phyloP scores from a whole-genome alignment of 2,888 invertebrate species.

The Bugula neritina region DNA sequence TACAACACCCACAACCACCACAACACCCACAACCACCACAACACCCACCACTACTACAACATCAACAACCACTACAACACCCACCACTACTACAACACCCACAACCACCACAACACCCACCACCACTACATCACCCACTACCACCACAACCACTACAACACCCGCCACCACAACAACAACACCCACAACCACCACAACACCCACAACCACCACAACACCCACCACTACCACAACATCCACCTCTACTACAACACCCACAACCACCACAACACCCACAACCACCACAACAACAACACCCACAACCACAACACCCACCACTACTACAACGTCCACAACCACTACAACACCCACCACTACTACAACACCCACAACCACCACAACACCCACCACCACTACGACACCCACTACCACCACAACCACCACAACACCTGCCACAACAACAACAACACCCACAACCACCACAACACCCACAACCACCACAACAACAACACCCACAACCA shows the following conservation, averaged over 20 bases:
- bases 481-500: not conserved
- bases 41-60: not conserved
- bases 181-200: not conserved
- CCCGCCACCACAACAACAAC: not conserved
- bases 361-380: not conserved
- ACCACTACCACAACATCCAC: not conserved
- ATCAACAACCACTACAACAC: not conserved
- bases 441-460: constrained; percentile 1
- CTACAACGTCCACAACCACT: not conserved
- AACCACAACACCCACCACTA: not conserved
- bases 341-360: not conserved
- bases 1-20: not conserved
- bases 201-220: not conserved
- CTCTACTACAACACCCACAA: not conserved
- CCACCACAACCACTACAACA: not conserved
- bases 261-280: not conserved
- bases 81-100: not conserved
- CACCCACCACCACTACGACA: not conserved
- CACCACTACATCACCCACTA: not conserved
- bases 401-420: not conserved
- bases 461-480: not conserved
- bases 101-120: not conserved
- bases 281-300: not conserved
- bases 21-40: not conserved
- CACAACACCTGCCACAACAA: not conserved